Conservation (phyloP, 2,888 invertebrate genomes). For the Eulithis prunata region DNA sequence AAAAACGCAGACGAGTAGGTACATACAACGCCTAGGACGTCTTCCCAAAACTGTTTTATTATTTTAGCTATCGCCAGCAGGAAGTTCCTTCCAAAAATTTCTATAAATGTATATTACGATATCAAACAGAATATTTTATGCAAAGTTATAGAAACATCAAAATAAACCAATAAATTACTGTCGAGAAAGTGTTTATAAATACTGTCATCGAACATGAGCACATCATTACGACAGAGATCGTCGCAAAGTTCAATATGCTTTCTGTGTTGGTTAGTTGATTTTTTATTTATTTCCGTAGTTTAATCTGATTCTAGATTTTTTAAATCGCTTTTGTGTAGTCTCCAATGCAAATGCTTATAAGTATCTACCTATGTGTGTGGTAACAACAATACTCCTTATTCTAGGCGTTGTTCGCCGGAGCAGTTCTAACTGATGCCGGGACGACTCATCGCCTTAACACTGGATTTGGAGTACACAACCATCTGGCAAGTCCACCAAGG, state of each 20-base stretch:
- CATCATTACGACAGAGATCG: constrained; percentile 53
- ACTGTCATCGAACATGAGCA: constrained; percentile 47
- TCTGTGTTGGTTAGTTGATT: constrained; percentile 55
- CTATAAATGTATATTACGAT: constrained; percentile 26
- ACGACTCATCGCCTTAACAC: constrained; percentile 8
- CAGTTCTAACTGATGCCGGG: constrained; percentile 29
- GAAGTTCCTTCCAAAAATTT: not conserved
- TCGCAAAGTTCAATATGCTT: constrained; percentile 49
- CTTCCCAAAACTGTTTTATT: not conserved
- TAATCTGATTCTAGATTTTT: too few species aligned
- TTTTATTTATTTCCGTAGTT: constrained; percentile 5
- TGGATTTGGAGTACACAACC: constrained; percentile 12
- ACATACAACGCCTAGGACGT: too few species aligned
- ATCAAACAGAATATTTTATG: constrained; percentile 57
- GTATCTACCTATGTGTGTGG: not conserved
- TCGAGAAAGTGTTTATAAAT: constrained; percentile 70
- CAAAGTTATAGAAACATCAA: constrained; percentile 57
- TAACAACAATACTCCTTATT: constrained; percentile 22
- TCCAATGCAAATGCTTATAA: not conserved
- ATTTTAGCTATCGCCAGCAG: not conserved
- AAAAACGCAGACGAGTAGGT: too few species aligned
- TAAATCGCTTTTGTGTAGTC: not conserved
- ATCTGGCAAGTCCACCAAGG: constrained; percentile 4
- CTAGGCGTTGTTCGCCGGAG: constrained; percentile 30
- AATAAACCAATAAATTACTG: constrained; percentile 45